Evolutionary conservation across 1,140 invertebrate genomes (phyloP), one percentile per base, ranked within the genome.

Genomic region (Nylanderia fulva): DNA sequence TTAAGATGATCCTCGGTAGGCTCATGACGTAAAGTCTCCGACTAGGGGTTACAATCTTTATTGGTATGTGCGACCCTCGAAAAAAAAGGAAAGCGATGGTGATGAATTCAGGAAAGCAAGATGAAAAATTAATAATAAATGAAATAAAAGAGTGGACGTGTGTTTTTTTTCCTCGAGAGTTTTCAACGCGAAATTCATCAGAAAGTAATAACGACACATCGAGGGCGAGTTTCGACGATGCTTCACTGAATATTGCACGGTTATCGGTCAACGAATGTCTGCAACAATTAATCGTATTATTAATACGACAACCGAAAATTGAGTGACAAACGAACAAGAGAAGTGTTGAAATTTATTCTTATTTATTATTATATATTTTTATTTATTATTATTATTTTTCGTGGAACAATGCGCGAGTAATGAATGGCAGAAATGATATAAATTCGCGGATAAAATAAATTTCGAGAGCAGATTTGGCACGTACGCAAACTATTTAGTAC

Each of bases 91-190:
- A 66, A 15, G 29, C 21, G 2, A 11, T 27, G 15, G 39, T 66
- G 45, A 5, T 3, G 48, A 13, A 39, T 18, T 27, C 77, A 42
- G 77, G n/a, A n/a, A 71, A 29, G 64, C 33, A 56, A 71, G 64
- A 71, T 80, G 77, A 71, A 42, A 71, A 80, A 80, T 80, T 58
- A 80, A 80, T 71, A 80, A 71, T 71, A n/a, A 71, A 80, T 27
- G 63, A 56, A 24, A 36, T 11, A 33, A 69, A 48, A 29, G 58
- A 39, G 39, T 33, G 15, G 36, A 11, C 8, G 68, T 27, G 45
- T 33, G 29, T 33, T n/a, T 15, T 52, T 71, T 66, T 58, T 52
- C 8, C 15, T 7, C 3, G 6, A 24, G 42, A 45, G 29, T 76
- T n/a, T n/a, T 63, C 39, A 29, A 18, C 29, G 8, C 15, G 33